phyloP scores from a whole-genome alignment of 2,113 vertebrate species.

The Caloenas nicobarica region DNA sequence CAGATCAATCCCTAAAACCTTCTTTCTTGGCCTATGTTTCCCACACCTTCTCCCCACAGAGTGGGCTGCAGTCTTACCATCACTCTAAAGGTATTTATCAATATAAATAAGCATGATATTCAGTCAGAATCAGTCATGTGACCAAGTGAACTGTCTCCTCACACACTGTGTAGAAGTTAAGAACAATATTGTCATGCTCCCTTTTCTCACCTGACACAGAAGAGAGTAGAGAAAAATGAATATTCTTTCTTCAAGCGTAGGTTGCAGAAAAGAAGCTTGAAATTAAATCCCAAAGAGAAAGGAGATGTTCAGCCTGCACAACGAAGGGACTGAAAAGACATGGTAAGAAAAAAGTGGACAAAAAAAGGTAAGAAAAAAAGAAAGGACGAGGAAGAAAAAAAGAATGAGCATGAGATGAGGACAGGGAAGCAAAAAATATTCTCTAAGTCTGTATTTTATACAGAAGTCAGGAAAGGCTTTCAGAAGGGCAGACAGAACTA shows the following conservation, averaged over 20 bases:
- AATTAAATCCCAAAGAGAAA: constrained; percentile 59
- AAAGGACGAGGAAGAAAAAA: neutral
- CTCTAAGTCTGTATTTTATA: neutral
- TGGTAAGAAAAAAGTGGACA: neutral
- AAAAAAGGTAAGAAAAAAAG: neutral
- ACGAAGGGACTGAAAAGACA: constrained; percentile 43
- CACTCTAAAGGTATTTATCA: neutral
- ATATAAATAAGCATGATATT: neutral
- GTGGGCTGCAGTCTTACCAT: neutral
- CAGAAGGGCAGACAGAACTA: neutral
- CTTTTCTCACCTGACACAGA: constrained; percentile 64
- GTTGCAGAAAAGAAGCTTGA: constrained; percentile 39
- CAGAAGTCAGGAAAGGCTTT: neutral
- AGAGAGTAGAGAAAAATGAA: constrained; percentile 31
- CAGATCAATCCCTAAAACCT: neutral
- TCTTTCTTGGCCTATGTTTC: neutral
- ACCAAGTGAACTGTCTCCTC: neutral
- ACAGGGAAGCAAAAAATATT: neutral
- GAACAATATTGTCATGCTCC: neutral
- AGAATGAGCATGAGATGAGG: neutral
- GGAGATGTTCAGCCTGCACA: constrained; percentile 25
- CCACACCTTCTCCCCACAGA: neutral
- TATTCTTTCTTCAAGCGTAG: constrained; percentile 19
- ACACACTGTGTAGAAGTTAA: neutral
- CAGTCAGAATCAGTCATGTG: neutral